Evolutionary conservation across 2,888 invertebrate species (phyloP).

Genomic region (Sericinus montela): DNA sequence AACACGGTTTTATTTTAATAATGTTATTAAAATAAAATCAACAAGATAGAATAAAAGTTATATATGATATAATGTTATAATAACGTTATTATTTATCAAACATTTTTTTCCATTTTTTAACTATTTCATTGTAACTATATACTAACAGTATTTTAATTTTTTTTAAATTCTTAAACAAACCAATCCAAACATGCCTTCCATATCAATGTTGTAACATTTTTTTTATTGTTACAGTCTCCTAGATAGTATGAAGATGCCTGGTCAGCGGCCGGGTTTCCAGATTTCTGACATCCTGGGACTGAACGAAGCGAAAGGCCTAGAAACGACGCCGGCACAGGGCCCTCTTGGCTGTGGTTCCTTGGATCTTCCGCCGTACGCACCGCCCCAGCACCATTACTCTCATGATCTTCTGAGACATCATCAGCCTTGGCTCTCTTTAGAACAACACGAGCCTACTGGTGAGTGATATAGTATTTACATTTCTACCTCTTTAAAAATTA

Average conservation of each 20-base stretch:
- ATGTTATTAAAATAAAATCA: too few relatives aligned
- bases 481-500: background rate
- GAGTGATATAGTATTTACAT: constrained; percentile 22
- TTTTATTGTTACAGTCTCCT: constrained; percentile 79
- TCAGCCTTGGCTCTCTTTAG: constrained; percentile 65
- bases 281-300: constrained; percentile 96
- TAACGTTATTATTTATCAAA: too few relatives aligned
- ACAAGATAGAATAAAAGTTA: too few relatives aligned
- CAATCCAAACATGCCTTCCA: too few relatives aligned
- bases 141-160: too few relatives aligned
- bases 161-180: too few relatives aligned
- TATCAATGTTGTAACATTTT: background rate
- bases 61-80: too few relatives aligned
- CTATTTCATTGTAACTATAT: too few relatives aligned
- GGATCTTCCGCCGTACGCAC: constrained; percentile 61
- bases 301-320: constrained; percentile 82
- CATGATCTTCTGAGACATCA: constrained; percentile 66
- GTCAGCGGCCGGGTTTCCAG: constrained; percentile 90
- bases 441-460: constrained; percentile 65
- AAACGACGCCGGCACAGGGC: constrained; percentile 48
- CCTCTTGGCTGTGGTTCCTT: constrained; percentile 48
- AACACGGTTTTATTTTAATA: too few relatives aligned
- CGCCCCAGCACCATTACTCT: constrained; percentile 60
- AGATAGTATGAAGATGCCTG: constrained; percentile 90
- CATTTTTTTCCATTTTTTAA: too few relatives aligned